Evolutionary conservation across 2,113 vertebrate species (phyloP).

Genomic region (Thamnophis sirtalis): DNA sequence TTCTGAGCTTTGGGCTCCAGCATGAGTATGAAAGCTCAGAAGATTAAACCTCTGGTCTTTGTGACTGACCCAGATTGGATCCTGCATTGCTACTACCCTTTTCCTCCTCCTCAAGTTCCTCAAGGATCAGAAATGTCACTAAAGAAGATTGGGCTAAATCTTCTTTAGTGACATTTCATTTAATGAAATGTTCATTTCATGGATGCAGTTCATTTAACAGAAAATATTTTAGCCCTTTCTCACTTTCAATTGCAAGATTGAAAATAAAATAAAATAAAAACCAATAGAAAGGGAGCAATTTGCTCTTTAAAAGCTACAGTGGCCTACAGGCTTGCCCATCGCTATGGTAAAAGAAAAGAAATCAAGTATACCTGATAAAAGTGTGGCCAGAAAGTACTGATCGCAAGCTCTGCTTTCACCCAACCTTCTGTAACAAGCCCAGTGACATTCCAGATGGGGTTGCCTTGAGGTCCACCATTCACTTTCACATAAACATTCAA

Average conservation of each 20-base stretch:
- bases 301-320: neutral
- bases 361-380: slow-evolving; percentile 85
- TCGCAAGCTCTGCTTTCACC: slow-evolving; percentile 93
- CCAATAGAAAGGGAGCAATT: neutral
- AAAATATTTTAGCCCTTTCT: neutral
- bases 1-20: neutral
- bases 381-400: slow-evolving; percentile 97
- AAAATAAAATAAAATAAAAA: neutral
- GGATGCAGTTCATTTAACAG: neutral
- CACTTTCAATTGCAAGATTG: neutral
- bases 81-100: neutral
- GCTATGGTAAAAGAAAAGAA: neutral
- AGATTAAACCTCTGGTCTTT: neutral
- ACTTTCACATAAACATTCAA: slow-evolving; percentile 95
- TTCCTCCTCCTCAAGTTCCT: neutral
- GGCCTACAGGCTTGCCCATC: neutral
- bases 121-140: neutral
- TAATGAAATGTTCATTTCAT: too few relatives aligned
- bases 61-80: neutral
- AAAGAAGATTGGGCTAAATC: neutral
- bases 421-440: slow-evolving; percentile 89
- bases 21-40: neutral
- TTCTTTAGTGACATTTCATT: too few relatives aligned
- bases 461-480: slow-evolving; percentile 90
- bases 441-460: slow-evolving; percentile 93